Evolutionary conservation across 2,888 invertebrate genomes (phyloP), one percentile per base, ranked within the genome.

Genomic region (Lepidonotus clava): DNA sequence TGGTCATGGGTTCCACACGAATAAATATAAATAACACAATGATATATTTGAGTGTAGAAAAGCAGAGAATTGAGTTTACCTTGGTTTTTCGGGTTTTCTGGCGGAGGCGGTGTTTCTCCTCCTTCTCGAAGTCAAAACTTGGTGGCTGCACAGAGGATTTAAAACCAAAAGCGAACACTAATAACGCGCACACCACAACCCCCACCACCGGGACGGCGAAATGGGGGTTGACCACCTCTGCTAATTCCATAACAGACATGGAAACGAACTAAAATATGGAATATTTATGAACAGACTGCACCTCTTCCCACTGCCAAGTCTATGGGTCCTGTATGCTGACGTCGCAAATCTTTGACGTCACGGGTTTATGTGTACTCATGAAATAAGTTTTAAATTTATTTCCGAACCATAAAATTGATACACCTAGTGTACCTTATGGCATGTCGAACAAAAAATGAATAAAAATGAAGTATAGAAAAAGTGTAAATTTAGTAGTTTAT

Each of bases 141-240:
- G 90, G 89, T 18, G 97, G 97, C 95, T 97, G 97, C 94, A 96
- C 96, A 90, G 96, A 96, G 89, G 96, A 96, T 95, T 96, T 96
- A 95, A 97, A 97, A 89, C 97, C 97, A 94, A 97, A 97, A 89
- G 96, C 96, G 95, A 96, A 97, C 91, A 97, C 96, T 91, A 97
- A 95, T 90, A 96, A 95, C 90, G 96, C 96, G 93, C 96, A 96
- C 91, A 96, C 94, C 93, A 97, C 95, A 91, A 97, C 96, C 93
- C 96, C 94, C 77, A 95, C 95, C 84, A 96, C 95, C 87, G 96
- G 96, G 86, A 96, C 92, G 87, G 95, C 95, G 91, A 95, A 95
- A 89, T 95, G 95, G 87, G 95, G 94, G 90, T 94, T 94, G 87
- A 92, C 92, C 32, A 93, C 90, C 89, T 93, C 93, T 87, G 91